Evolutionary conservation across 2,888 invertebrate genomes (phyloP).

Genomic region (Yponomeuta evonymella): DNA sequence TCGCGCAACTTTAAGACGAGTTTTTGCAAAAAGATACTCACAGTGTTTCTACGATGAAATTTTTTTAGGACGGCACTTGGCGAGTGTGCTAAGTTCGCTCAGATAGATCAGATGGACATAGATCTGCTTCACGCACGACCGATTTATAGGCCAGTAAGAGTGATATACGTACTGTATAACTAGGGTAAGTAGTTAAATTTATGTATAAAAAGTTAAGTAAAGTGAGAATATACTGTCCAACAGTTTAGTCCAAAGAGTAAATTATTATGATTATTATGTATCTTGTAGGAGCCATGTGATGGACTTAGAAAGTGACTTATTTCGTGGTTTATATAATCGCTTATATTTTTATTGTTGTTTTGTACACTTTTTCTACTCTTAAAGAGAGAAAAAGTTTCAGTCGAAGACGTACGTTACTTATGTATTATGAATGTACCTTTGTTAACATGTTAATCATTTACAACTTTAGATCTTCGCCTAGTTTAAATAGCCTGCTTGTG

Average conservation of each 20-base stretch:
- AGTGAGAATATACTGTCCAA: constrained; percentile 11
- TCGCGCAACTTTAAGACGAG: constrained; percentile 25
- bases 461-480: too few relatives aligned
- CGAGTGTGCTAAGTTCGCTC: too few relatives aligned
- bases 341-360: too few relatives aligned
- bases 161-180: neutral
- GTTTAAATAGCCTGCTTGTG: too few relatives aligned
- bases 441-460: too few relatives aligned
- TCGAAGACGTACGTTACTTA: too few relatives aligned
- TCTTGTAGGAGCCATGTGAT: constrained; percentile 13
- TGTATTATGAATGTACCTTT: too few relatives aligned
- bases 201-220: neutral
- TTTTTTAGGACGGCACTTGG: too few relatives aligned
- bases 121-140: neutral
- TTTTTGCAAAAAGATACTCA: constrained; percentile 8
- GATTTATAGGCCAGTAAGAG: neutral
- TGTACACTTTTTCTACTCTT: too few relatives aligned
- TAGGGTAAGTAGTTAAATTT: constrained; percentile 10
- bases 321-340: neutral
- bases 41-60: neutral
- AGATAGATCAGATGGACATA: neutral
- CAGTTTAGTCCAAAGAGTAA: constrained; percentile 26
- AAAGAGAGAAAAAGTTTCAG: too few relatives aligned
- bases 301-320: neutral
- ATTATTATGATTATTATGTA: constrained; percentile 26